Evolutionary conservation across 2,888 invertebrate genomes (phyloP).

Genomic region (Pyrochroa serraticornis): DNA sequence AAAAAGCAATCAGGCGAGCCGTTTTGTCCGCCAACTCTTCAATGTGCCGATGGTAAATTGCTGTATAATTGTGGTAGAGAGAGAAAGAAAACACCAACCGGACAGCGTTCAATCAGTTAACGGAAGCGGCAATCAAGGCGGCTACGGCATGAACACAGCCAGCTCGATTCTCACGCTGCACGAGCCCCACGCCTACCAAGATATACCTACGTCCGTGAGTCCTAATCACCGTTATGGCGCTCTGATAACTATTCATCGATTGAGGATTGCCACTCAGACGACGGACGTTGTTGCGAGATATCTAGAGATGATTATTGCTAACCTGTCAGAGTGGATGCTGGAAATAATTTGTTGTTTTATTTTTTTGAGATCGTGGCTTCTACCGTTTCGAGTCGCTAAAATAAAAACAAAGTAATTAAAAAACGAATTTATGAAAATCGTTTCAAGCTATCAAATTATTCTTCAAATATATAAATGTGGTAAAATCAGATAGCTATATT

Average conservation of each 20-base stretch:
- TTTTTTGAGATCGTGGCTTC: no score
- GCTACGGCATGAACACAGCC: conserved; percentile 21
- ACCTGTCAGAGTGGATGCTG: no score
- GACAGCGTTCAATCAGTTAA: conserved; percentile 45
- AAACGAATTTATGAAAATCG: no score
- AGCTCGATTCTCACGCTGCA: conserved; percentile 57
- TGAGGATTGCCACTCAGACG: background rate
- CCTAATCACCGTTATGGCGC: conserved; percentile 10
- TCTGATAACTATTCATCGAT: conserved; percentile 1
- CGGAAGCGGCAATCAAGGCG: conserved; percentile 29
- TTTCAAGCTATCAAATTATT: no score
- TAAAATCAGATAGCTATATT: no score
- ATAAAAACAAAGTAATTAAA: no score
- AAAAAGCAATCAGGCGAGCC: conserved; percentile 19
- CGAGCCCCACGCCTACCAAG: conserved; percentile 55
- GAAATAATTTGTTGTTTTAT: no score
- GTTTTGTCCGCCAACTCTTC: conserved; percentile 38
- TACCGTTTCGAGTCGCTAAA: no score
- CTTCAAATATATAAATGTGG: no score
- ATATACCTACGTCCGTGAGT: conserved; percentile 21
- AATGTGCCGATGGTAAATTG: conserved; percentile 39
- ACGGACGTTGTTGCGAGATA: no score
- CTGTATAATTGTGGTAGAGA: conserved; percentile 53
- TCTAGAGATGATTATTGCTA: no score
- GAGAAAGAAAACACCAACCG: conserved; percentile 34